Evolutionary conservation across 2,113 vertebrate genomes (phyloP), one percentile per base, ranked within the genome.

Genomic region (Helogale parvula): DNA sequence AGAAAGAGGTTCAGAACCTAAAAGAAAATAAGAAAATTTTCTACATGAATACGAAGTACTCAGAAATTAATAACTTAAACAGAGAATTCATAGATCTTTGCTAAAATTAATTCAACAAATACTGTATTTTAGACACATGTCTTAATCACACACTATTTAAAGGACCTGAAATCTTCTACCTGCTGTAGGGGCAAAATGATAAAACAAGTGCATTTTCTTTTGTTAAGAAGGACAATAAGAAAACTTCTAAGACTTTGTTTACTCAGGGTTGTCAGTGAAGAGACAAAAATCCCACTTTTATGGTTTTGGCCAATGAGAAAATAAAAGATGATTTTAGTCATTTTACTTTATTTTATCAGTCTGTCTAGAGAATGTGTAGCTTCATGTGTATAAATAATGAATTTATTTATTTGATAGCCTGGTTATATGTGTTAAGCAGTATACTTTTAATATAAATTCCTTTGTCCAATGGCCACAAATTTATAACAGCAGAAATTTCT

Each of bases 1-100:
- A 99, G 99, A 99, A 99, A 99, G 79, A 99, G 99, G 97, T 99
- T 99, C 98, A 99, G 94, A 96, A 99, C 99, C 99, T 99, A 96
- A 96, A 98, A 96, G 79, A 96, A 72, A 90, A 98, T 79, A 97
- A 41, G 33, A 35, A 69, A 60, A 80, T 60, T 25, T 60, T 38
- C 9, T 54, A 5, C 7, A 47, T 93, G 77, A 89, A 80, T 77
- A 80, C 38, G 66, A 93, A 88, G 9, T 50, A 60, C 29, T 3
- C 5, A n/a, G 74, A 41, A 90, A 84, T 50, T 63, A 66, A 83
- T 33, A 66, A 2, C 13, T 47, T 85, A 87, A 90, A 54, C 27
- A 54, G 5, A 7, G 6, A 72, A 54, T 25, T 85, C 38, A 74
- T 8, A 87, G 27, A 65, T 54, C n/a, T 83, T 91, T 88, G 63